phyloP scores from a whole-genome alignment of 2,113 vertebrate genomes.

The Scatophagus argus region DNA sequence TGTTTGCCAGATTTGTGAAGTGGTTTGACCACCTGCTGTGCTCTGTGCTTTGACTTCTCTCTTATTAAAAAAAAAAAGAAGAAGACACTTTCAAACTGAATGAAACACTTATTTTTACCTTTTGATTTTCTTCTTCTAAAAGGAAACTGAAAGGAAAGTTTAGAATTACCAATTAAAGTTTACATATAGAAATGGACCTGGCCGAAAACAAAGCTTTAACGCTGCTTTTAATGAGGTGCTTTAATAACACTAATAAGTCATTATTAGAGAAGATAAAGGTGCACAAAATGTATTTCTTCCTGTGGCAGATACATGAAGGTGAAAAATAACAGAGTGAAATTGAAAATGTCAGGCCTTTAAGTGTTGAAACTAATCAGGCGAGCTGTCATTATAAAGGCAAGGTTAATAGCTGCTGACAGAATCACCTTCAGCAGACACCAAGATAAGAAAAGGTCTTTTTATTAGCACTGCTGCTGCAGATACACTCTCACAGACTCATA shows the following conservation, averaged over 20 bases:
- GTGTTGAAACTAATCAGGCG: constrained; percentile 73
- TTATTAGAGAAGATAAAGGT: constrained; percentile 39
- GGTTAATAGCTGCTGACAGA: constrained; percentile 78
- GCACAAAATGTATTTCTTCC: constrained; percentile 24
- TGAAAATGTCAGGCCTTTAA: constrained; percentile 69
- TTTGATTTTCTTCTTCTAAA: constrained; percentile 26
- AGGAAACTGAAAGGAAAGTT: constrained; percentile 12
- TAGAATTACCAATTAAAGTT: constrained; percentile 3
- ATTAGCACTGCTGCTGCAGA: constrained; percentile 64
- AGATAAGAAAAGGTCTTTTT: constrained; percentile 70
- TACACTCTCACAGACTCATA: constrained; percentile 71
- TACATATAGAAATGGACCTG: constrained; percentile 2
- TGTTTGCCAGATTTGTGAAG: constrained; percentile 26
- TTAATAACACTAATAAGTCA: constrained; percentile 46
- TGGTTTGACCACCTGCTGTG: constrained; percentile 23
- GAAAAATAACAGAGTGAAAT: constrained; percentile 45
- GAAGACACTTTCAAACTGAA: constrained; percentile 3
- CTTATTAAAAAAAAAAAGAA: too few relatives aligned
- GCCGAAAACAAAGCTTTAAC: constrained; percentile 43
- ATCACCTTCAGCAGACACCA: constrained; percentile 69
- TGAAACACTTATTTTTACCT: constrained; percentile 15
- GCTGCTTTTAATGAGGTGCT: constrained; percentile 42
- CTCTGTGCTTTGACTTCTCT: constrained; percentile 3
- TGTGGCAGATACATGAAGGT: constrained; percentile 23
- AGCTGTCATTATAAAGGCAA: constrained; percentile 69